Base-by-base conservation (phyloP, 2,888 invertebrate species). In the Hirtodrosophila confusa region DNA sequence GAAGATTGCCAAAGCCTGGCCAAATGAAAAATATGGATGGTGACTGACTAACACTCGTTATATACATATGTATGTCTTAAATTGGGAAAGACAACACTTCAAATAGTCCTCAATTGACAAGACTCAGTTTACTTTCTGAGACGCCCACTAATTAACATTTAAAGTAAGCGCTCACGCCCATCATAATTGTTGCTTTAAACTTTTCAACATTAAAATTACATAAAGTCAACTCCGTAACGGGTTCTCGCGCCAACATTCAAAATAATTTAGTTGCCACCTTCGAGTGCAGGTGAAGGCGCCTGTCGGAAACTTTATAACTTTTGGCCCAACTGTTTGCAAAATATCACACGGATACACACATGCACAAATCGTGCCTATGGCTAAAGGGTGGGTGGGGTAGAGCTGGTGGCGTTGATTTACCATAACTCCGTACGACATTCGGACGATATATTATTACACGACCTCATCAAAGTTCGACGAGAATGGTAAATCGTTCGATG, bases 251-350 rank as follows among this genome's bases (percentile, higher is more conserved):
- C 68, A 33, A 33, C 68, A 68, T 74, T 72, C 82, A 68, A 85
- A 85, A 85, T 85, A 86, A 85, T 86, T 85, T 86, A 82, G 87
- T 86, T 84, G 62, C 85, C 76, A 72, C 80, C 79, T 56, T 51
- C 67, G 63, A 66, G 69, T 72, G 69, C 68, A 72, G 73, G 62
- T 77, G 83, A 73, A 70, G 66, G 44, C 65, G 71, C 62, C 77
- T 80, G 82, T 86, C 86, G 84, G 67, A 86, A 83, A 86, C 84
- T 74, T 79, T 68, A 65, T 68, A 87, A 85, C 71, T 87, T 70
- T 80, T 82, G 45, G 71, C 69, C 68, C 65, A 75, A 75, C 72
- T 77, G 79, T 86, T 83, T 75, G 75, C 62, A 80, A 62, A 85
- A 85, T 69, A 69, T 74, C 61, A 58, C 72, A 69, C 40, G 12